These are phyloP conservation scores for Proales similis DNA, from an alignment of 1,140 invertebrate genomes.

Conservation along the genomic window DNA sequence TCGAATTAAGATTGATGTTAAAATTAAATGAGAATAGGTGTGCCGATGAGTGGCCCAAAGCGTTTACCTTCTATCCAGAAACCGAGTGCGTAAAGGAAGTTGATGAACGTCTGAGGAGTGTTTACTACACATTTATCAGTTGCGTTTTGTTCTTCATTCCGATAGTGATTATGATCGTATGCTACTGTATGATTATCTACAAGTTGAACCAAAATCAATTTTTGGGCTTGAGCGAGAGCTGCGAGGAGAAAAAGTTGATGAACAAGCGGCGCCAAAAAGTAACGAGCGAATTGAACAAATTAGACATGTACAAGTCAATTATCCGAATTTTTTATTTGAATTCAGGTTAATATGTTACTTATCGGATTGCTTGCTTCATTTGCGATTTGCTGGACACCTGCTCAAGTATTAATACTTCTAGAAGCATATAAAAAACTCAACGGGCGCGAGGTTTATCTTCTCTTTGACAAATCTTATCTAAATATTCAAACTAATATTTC, in stretches of 20 bases:
- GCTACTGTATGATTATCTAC: constrained; percentile 54
- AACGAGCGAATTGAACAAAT: neutral
- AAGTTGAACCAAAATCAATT: constrained; percentile 46
- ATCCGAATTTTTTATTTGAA: constrained; percentile 40
- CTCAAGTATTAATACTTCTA: constrained; percentile 45
- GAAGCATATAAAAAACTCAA: constrained; percentile 42
- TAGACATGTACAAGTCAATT: neutral
- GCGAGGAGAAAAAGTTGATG: constrained; percentile 42
- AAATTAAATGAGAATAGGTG: constrained; percentile 40
- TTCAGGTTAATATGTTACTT: constrained; percentile 55
- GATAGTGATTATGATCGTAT: constrained; percentile 53
- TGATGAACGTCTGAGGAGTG: constrained; percentile 35
- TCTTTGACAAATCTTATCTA: neutral
- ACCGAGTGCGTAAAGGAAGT: constrained; percentile 36
- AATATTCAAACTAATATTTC: neutral
- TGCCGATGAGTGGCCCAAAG: constrained; percentile 45
- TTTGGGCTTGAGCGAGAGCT: constrained; percentile 43
- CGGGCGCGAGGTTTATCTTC: constrained; percentile 39
- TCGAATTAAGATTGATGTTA: neutral
- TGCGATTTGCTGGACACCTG: constrained; percentile 50
- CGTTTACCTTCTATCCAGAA: constrained; percentile 37
- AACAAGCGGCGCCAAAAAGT: constrained; percentile 47
- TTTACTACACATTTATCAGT: constrained; percentile 54
- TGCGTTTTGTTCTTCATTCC: constrained; percentile 56
- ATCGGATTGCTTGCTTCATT: constrained; percentile 52